Evolutionary conservation across 2,113 vertebrate genomes (phyloP).

Genomic region (Atractosteus spatula): DNA sequence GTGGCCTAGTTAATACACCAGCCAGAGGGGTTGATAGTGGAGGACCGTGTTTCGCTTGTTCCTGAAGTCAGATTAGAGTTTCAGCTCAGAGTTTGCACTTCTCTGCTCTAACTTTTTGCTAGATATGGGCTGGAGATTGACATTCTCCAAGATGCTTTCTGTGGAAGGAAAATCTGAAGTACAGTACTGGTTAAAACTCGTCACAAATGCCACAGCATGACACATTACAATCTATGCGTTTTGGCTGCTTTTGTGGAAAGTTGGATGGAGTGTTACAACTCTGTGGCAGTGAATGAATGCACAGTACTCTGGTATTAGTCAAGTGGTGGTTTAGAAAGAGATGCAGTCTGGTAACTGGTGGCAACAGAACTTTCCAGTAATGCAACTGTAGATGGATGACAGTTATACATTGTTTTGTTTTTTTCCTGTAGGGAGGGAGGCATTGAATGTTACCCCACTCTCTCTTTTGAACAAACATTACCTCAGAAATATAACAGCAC

Average conservation of each 20-base stretch:
- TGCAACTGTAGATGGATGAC: slow-evolving; percentile 4
- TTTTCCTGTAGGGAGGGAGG: not conserved
- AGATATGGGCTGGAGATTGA: slow-evolving; percentile 32
- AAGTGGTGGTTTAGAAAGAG: not conserved
- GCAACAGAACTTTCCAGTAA: slow-evolving; percentile 39
- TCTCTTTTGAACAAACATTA: no score
- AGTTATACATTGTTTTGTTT: slow-evolving; percentile 32
- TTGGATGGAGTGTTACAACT: slow-evolving; percentile 44
- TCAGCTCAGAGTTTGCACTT: not conserved
- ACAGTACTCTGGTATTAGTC: slow-evolving; percentile 44
- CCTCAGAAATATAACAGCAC: no score
- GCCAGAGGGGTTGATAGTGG: no score
- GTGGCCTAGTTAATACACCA: no score
- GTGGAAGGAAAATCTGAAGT: slow-evolving; percentile 55
- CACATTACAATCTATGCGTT: slow-evolving; percentile 34
- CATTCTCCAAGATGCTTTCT: slow-evolving; percentile 32
- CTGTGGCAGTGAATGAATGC: slow-evolving; percentile 68
- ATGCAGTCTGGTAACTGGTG: slow-evolving; percentile 19
- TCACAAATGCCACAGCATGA: slow-evolving; percentile 4
- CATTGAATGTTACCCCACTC: no score
- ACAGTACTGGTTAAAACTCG: slow-evolving; percentile 36
- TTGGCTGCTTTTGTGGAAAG: slow-evolving; percentile 67
- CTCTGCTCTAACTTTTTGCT: slow-evolving; percentile 32
- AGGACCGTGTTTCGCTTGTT: no score
- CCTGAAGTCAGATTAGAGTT: no score